A percentile compares a stretch with the other conserved stretches of the same genome.
Evolutionary conservation across 2,797 vertebrate genomes (phyloP).

Genomic region (Lepidocolaptes lacrymiger): DNA sequence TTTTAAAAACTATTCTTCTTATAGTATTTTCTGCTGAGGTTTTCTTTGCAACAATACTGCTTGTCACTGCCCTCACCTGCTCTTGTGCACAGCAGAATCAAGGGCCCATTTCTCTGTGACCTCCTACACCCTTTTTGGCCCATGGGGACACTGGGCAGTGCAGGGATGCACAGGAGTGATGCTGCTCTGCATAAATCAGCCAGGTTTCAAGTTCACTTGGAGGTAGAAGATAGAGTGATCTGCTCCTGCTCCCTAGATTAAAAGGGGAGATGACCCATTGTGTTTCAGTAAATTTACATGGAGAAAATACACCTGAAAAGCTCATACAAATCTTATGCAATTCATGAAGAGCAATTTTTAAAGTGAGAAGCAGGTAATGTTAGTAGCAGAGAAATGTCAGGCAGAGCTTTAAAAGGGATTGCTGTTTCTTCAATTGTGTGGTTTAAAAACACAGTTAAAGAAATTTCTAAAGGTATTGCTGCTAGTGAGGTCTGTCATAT

Average conservation of each 20-base stretch:
- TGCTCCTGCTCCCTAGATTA: neutral
- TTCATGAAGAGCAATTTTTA: neutral
- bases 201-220: neutral
- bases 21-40: neutral
- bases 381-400: neutral
- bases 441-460: neutral
- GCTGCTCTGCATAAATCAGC: neutral
- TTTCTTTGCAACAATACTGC: neutral
- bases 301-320: neutral
- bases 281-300: neutral
- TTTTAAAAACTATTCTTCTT: neutral
- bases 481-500: neutral
- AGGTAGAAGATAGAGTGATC: neutral
- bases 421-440: neutral
- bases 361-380: neutral
- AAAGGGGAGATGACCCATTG: neutral
- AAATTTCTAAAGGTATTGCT: neutral
- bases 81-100: neutral
- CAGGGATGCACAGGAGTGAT: neutral
- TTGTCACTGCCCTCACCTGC: neutral
- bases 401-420: neutral
- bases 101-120: neutral
- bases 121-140: neutral
- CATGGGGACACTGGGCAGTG: fast-evolving
- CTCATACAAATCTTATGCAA: neutral